Base-by-base conservation (phyloP, 2,888 invertebrate genomes). In the Pammene aurita region DNA sequence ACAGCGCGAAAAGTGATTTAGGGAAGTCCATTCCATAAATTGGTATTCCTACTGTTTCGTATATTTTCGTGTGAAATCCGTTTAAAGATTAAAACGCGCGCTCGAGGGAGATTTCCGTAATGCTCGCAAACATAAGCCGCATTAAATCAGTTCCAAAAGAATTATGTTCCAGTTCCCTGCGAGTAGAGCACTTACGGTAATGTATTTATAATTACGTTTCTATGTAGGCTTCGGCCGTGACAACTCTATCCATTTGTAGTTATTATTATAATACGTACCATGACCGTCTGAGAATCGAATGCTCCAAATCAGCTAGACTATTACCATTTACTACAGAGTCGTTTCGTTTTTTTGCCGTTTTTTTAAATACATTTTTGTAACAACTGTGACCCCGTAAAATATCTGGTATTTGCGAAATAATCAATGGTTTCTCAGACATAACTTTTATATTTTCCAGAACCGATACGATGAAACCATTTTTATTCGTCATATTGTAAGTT, bases 151-250 rank as follows among this genome's bases (percentile, higher is more conserved):
- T 72, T 74, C 74, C 75, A 74, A 81, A 82, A 79, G 80, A 80
- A 80, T 80, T 78, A 77, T 77, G 82, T 81, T 78, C 82, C 79
- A 80, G 80, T 81, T 81, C 77, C 80, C 77, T 73, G 77, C 76
- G 77, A 77, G 86, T 86, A 84, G 81, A 81, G 83, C 85, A 89
- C 87, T 86, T 84, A 83, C 81, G 78, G 81, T 92, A 90, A 92
- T 91, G 90, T 82, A 80, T 90, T 91, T 90, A 91, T 91, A 91
- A 91, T 90, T 89, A 88, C 86, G 82, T 82, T 81, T 80, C 76
- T 80, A 84, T 86, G 83, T 84, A 82, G 83, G 84, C 84, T 84
- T 82, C 74, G 82, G 80, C 86, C 84, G 86, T 87, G 86, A 86
- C 85, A 82, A 80, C 54, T 54, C 54, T 77, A 76, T 74, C 77